Conservation (phyloP, 1,140 invertebrate genomes). For the Choristoneura fumiferana region DNA sequence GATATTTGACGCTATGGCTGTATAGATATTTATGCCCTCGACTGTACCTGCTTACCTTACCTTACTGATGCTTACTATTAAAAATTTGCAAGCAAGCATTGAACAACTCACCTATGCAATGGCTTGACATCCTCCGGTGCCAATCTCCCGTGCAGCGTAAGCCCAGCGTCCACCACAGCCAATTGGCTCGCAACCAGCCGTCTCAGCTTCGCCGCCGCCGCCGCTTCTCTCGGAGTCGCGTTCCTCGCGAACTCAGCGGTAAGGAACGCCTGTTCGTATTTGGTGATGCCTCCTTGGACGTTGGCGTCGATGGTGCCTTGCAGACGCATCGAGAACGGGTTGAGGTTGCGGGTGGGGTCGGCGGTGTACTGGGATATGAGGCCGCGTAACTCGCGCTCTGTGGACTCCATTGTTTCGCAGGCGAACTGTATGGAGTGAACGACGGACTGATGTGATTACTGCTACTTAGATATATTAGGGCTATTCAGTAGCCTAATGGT, state of each 20-base stretch:
- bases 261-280: constrained; percentile 96
- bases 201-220: constrained; percentile 87
- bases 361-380: constrained; percentile 88
- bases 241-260: constrained; percentile 84
- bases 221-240: constrained; percentile 83
- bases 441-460: neutral
- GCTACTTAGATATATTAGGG: too few relatives aligned
- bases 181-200: constrained; percentile 88
- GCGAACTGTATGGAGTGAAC: constrained; percentile 83
- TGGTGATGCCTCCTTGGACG: constrained; percentile 96
- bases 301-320: constrained; percentile 96
- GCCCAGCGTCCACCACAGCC: constrained; percentile 88
- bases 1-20: too few relatives aligned
- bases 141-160: constrained; percentile 89
- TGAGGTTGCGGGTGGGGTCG: constrained; percentile 90
- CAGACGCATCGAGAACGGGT: constrained; percentile 94
- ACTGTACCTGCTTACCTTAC: too few relatives aligned
- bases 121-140: constrained; percentile 91
- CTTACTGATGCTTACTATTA: too few relatives aligned
- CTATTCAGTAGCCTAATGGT: too few relatives aligned
- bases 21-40: too few relatives aligned
- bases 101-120: constrained; percentile 88
- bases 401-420: constrained; percentile 94
- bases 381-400: constrained; percentile 89
- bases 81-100: too few relatives aligned